Base-by-base conservation (phyloP, 2,888 invertebrate genomes). In the Troides aeacus region DNA sequence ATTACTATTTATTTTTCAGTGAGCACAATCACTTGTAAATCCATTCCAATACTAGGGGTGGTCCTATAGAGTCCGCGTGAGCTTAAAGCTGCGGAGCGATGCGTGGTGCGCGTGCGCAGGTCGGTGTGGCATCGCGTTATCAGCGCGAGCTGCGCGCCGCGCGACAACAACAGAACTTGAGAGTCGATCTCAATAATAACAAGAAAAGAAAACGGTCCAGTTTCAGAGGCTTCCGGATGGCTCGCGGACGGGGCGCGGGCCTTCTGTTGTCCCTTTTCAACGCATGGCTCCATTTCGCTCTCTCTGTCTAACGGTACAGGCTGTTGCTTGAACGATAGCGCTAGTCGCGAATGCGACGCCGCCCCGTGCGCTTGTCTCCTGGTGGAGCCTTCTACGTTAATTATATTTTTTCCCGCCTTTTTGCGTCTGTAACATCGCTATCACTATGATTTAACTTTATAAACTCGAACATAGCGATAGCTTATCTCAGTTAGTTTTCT, bases 171-270 rank as follows among this genome's bases (percentile, higher is more conserved):
- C 92, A 92, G 91, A 91, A 88, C 91, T 89, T 90, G 88, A 89
- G 90, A 88, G 85, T 83, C 90, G 90, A 90, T 90, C 92, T 91
- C 90, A 92, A 92, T 92, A 92, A 91, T 89, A 92, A 92, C 92
- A 92, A 92, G 92, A 92, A 92, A 92, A 92, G 92, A 92, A 92
- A 92, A 92, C 92, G 92, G 92, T 92, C 92, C 92, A 92, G 92
- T 92, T 92, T 92, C 92, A 92, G 92, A 86, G 91, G 90, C 92
- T 92, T 92, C 92, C 92, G 92, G 92, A 91, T 91, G 91, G 90
- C 86, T 87, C 88, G 88, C 82, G 86, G 85, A 86, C 87, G 87
- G 88, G 84, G 87, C 87, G 87, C 84, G 82, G 77, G 78, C 77
- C 75, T 77, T 77, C 75, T 76, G 77, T 78, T 72, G 81, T 79